Evolutionary conservation across 2,113 vertebrate species (phyloP).

Genomic region (Ptyas mucosa): DNA sequence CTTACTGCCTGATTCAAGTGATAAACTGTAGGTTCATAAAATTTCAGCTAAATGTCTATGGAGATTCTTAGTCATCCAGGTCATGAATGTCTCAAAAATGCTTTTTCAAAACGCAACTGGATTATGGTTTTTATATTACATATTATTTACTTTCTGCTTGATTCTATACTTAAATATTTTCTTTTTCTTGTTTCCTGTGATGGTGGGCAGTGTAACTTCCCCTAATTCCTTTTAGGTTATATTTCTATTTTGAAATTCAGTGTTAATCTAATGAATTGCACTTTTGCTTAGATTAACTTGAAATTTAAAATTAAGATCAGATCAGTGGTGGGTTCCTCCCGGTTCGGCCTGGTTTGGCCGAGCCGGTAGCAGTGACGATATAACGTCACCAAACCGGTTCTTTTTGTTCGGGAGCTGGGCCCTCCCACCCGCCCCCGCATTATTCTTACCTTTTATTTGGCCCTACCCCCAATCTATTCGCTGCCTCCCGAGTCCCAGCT

Average conservation of each 20-base stretch:
- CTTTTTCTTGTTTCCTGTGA: background rate
- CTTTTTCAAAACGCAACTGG: background rate
- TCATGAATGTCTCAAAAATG: background rate
- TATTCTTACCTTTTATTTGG: too few species aligned
- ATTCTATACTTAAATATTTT: background rate
- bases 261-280: background rate
- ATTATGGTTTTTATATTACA: background rate
- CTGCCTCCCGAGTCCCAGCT: too few species aligned
- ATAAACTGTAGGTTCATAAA: background rate
- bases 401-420: too few species aligned
- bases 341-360: too few species aligned
- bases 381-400: too few species aligned
- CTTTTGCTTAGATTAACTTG: background rate
- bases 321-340: too few species aligned
- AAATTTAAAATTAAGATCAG: background rate
- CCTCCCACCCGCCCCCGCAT: too few species aligned
- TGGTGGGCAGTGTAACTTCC: background rate
- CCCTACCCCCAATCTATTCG: too few species aligned
- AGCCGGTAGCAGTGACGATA: too few species aligned
- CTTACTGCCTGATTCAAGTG: background rate
- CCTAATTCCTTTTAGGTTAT: background rate
- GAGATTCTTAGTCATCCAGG: background rate
- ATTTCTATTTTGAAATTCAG: background rate
- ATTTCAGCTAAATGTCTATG: background rate
- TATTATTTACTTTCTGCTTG: background rate